Base-by-base conservation (phyloP, 2,888 invertebrate genomes). In the Itoplectis maculator region DNA sequence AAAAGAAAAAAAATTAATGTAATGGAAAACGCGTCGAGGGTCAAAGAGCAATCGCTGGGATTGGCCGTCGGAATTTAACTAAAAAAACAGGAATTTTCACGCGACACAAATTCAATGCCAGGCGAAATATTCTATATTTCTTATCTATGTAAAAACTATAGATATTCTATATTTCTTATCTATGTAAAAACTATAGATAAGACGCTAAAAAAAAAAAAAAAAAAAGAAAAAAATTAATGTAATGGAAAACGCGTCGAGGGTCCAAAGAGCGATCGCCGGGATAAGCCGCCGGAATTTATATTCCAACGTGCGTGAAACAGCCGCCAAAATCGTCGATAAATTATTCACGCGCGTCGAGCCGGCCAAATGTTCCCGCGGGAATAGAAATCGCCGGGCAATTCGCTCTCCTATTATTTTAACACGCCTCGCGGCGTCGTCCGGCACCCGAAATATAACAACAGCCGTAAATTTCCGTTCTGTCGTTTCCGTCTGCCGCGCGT, bases 241-340 rank as follows among this genome's bases (percentile, higher is more conserved):
- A 2, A 59, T 35, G 15, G 15, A 6, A 5, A 59, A 35, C 15
- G 29, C n/a, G 29, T 7, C 0, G 35, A n/a, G n/a, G n/a, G n/a
- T n/a, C 56, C n/a, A n/a, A n/a, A n/a, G n/a, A n/a, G n/a, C 56
- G 29, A 35, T 59, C 7, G 3, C 15, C n/a, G n/a, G 15, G 35
- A 35, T 59, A 59, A 59, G n/a, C 56, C 56, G 4, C 42, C 2
- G 29, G 18, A 70, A 68, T 68, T 49, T 70, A 11, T 45, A 70
- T n/a, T n/a, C 56, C 13, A 56, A 23, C n/a, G n/a, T 54, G n/a
- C n/a, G 37, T 18, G n/a, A 8, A 23, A 20, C 40, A 15, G n/a
- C 40, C 49, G 23, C 29, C 15, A 42, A n/a, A 70, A 23, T 70
- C 70, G 15, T 11, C 42, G 56, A 70, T 70, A 70, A 54, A 70